phyloP scores from a whole-genome alignment of 92 coral and sea anemone genomes.

The Siderastrea radians region DNA sequence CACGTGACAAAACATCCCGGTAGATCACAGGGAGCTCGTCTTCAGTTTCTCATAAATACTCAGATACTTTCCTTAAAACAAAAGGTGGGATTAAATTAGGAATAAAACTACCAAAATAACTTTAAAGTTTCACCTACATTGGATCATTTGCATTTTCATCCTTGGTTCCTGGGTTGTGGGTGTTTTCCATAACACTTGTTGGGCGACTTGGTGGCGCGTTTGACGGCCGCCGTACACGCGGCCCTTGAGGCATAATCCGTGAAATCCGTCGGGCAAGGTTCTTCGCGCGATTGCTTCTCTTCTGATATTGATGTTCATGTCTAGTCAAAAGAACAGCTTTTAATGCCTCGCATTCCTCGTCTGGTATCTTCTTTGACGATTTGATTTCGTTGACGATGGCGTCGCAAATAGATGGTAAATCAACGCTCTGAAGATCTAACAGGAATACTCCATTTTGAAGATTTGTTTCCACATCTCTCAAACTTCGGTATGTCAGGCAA shows the following conservation, averaged over 20 bases:
- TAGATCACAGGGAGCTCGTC: too few relatives aligned
- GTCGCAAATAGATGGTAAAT: constrained; percentile 79
- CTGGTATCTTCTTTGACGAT: constrained; percentile 47
- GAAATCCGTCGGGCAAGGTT: constrained; percentile 62
- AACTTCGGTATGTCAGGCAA: constrained; percentile 81
- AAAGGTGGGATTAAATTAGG: too few relatives aligned
- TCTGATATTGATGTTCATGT: constrained; percentile 91
- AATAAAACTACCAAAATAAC: not conserved
- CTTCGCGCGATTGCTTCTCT: constrained; percentile 43
- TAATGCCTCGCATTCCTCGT: constrained; percentile 74
- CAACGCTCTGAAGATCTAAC: constrained; percentile 74
- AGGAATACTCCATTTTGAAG: constrained; percentile 80
- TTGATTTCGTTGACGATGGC: constrained; percentile 75
- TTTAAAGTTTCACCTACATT: constrained; percentile 8
- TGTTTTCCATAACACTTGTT: not conserved
- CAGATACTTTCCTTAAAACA: too few relatives aligned
- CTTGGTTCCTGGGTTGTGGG: not conserved
- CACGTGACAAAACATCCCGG: too few relatives aligned
- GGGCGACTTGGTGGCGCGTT: not conserved
- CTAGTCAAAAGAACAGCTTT: constrained; percentile 80
- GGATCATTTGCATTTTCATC: constrained; percentile 6
- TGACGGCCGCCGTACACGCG: not conserved
- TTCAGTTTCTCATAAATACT: too few relatives aligned
- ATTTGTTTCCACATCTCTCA: constrained; percentile 76
- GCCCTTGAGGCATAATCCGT: constrained; percentile 28